Conservation (phyloP, 2,113 vertebrate species). For the Toxotes jaculatrix region DNA sequence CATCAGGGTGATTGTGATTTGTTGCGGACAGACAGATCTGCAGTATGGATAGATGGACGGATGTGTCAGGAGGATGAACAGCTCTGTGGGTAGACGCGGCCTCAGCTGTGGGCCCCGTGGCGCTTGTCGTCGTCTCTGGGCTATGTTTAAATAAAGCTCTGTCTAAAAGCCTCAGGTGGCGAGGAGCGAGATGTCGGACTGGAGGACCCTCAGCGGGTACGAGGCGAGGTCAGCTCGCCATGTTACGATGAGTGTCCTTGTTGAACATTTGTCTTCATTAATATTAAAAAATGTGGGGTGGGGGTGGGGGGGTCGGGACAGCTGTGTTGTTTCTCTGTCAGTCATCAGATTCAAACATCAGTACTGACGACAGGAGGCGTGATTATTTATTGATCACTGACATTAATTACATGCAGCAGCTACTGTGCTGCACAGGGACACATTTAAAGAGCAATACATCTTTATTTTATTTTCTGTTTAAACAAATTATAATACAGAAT, state of each 20-base stretch:
- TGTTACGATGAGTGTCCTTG: neutral
- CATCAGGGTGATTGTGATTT: neutral
- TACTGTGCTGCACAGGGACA: neutral
- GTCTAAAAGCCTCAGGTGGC: slow-evolving; percentile 56
- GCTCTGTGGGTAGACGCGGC: slow-evolving; percentile 30
- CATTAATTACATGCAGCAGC: neutral
- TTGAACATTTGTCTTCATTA: neutral
- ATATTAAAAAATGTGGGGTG: neutral
- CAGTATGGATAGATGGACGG: neutral
- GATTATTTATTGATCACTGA: neutral
- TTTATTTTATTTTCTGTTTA: neutral
- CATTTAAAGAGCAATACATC: too few relatives aligned
- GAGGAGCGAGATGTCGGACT: slow-evolving; percentile 54
- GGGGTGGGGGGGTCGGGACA: neutral
- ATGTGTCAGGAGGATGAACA: slow-evolving; percentile 35
- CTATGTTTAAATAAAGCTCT: slow-evolving; percentile 73
- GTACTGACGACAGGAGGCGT: neutral
- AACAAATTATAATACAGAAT: too few relatives aligned
- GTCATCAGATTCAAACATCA: neutral
- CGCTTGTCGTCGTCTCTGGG: slow-evolving; percentile 50
- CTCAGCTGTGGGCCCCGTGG: slow-evolving; percentile 67
- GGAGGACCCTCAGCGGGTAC: slow-evolving; percentile 5
- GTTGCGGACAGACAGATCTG: neutral
- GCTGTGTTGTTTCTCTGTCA: neutral
- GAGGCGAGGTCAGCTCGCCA: slow-evolving; percentile 26